Evolutionary conservation across 2,888 invertebrate species (phyloP).

Genomic region (Mesorhabditis spiculigera): DNA sequence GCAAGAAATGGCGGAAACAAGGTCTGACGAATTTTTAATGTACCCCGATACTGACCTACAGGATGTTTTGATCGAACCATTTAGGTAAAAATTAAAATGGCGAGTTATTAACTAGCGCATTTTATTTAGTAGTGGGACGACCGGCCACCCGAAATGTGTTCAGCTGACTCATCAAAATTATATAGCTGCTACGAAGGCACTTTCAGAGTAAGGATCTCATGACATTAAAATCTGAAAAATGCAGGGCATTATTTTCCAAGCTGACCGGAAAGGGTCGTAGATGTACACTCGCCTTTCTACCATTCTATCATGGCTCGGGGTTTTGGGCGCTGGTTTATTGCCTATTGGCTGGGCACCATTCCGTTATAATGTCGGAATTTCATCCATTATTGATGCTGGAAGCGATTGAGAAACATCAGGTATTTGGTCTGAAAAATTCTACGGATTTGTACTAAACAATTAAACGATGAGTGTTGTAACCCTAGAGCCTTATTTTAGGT

Average conservation of each 20-base stretch:
- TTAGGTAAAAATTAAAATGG: neutral
- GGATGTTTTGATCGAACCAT: slow-evolving; percentile 4
- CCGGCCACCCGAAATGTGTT: slow-evolving; percentile 49
- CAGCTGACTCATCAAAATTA: slow-evolving; percentile 49
- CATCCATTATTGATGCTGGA: slow-evolving; percentile 42
- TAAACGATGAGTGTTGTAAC: neutral
- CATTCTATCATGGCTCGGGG: slow-evolving; percentile 51
- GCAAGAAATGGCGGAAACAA: too few relatives aligned
- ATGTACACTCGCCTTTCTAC: slow-evolving; percentile 45
- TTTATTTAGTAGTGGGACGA: slow-evolving; percentile 49
- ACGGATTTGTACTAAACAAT: too few relatives aligned
- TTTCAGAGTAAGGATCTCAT: slow-evolving; percentile 35
- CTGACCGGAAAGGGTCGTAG: slow-evolving; percentile 16
- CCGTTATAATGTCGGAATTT: slow-evolving; percentile 42
- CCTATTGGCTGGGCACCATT: slow-evolving; percentile 46
- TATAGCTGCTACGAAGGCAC: slow-evolving; percentile 36
- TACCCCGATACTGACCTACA: neutral
- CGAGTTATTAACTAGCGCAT: slow-evolving; percentile 23
- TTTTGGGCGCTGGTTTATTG: slow-evolving; percentile 52
- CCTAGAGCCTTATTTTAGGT: slow-evolving; percentile 19
- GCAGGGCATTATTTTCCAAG: slow-evolving; percentile 32
- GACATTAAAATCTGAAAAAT: slow-evolving; percentile 8
- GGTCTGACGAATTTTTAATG: too few relatives aligned
- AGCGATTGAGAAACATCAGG: slow-evolving; percentile 44
- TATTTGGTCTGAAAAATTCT: slow-evolving; percentile 7